Conservation (phyloP, 2,888 invertebrate species). For the Noctua fimbriata region DNA sequence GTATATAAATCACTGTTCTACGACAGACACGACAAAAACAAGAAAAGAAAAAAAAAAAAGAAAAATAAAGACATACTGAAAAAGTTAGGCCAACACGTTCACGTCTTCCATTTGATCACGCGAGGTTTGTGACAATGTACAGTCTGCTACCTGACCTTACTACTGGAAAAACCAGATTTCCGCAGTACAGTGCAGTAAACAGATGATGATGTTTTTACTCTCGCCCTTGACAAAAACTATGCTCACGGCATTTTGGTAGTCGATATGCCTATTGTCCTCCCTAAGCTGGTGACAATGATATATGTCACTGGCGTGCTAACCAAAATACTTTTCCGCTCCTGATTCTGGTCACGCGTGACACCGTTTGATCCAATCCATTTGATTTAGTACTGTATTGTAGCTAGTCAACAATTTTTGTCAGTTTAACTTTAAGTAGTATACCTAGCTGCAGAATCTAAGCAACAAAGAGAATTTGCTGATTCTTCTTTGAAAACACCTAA, state of each 20-base stretch:
- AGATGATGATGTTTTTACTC: conserved; percentile 36
- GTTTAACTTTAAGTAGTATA: not conserved
- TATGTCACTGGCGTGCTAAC: conserved; percentile 1
- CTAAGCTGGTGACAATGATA: conserved; percentile 6
- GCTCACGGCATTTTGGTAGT: not conserved
- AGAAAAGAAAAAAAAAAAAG: not conserved
- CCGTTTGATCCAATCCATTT: conserved; percentile 23
- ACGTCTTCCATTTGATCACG: conserved; percentile 6
- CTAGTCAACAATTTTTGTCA: conserved; percentile 4
- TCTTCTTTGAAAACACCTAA: not conserved
- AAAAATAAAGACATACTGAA: conserved; percentile 4
- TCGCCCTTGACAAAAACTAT: conserved; percentile 23
- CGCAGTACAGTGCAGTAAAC: conserved; percentile 28
- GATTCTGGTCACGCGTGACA: conserved; percentile 36
- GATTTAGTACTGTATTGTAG: conserved; percentile 22
- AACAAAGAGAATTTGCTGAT: not conserved
- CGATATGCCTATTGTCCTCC: conserved; percentile 2
- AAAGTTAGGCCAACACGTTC: conserved; percentile 12
- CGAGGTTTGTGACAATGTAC: conserved; percentile 35
- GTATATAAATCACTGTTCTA: conserved; percentile 9
- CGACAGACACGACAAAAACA: conserved; percentile 5
- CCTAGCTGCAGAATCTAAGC: not conserved
- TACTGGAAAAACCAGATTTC: conserved; percentile 51
- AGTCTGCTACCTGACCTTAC: conserved; percentile 37
- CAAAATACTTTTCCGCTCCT: conserved; percentile 12